Conservation (phyloP, 2,888 invertebrate genomes). For the Malthinus seriepunctatus region DNA sequence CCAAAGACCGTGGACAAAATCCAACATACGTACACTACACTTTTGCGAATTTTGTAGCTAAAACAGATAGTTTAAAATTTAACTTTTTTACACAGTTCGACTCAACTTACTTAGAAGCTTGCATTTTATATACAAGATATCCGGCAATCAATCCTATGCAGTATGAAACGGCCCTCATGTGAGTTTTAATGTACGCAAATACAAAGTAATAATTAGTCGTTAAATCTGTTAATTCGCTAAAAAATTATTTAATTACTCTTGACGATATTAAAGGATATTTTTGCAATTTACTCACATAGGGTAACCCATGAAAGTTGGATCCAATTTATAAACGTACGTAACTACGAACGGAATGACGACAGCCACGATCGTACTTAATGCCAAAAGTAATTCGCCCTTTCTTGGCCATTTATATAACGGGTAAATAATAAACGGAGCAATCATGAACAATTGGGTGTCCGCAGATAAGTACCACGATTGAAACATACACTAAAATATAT, state of each 20-base stretch:
- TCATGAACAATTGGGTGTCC: constrained; percentile 55
- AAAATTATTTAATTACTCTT: neutral
- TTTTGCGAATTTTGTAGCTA: constrained; percentile 45
- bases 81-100: neutral
- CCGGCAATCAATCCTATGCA: constrained; percentile 69
- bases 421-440: constrained; percentile 69
- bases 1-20: constrained; percentile 52
- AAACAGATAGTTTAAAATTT: constrained; percentile 20
- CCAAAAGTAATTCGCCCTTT: constrained; percentile 60
- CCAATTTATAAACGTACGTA: constrained; percentile 63
- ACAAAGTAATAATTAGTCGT: constrained; percentile 66
- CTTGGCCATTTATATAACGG: constrained; percentile 68
- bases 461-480: constrained; percentile 70
- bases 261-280: neutral
- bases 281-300: constrained; percentile 62
- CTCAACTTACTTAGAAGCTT: constrained; percentile 61
- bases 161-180: constrained; percentile 74
- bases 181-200: constrained; percentile 72
- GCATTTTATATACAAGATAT: constrained; percentile 66
- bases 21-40: constrained; percentile 42
- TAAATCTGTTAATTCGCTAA: constrained; percentile 68
- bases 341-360: constrained; percentile 46
- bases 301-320: constrained; percentile 71
- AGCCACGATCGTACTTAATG: constrained; percentile 34
- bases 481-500: constrained; percentile 67